Evolutionary conservation across 2,797 vertebrate species (phyloP).

Genomic region (Myripristis murdjan): DNA sequence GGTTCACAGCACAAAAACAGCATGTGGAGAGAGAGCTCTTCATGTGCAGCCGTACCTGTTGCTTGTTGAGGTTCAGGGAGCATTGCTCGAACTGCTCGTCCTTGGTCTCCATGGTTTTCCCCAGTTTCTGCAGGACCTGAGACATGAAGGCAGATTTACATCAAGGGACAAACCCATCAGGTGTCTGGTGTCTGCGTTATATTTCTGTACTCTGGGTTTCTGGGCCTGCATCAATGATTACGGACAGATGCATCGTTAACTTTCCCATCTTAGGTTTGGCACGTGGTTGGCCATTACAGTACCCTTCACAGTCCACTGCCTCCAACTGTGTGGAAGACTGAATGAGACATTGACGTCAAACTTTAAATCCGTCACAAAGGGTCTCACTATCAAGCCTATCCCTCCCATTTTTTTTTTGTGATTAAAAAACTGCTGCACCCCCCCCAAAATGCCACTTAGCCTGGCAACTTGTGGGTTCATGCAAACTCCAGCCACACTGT

Average conservation of each 20-base stretch:
- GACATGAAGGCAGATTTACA: neutral
- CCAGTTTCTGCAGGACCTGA: conserved; percentile 95
- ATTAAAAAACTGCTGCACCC: neutral
- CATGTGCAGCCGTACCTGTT: conserved; percentile 87
- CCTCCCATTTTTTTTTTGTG: neutral
- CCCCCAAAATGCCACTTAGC: neutral
- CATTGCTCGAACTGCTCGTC: conserved; percentile 95
- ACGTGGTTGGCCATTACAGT: neutral
- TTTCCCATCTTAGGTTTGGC: too few relatives aligned
- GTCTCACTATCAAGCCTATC: conserved; percentile 5
- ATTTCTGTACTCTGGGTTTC: neutral
- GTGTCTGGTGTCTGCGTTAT: too few relatives aligned
- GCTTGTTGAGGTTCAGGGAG: conserved; percentile 90
- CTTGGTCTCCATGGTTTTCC: conserved; percentile 95
- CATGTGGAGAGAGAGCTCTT: neutral
- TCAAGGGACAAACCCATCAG: too few relatives aligned
- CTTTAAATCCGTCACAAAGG: conserved; percentile 17
- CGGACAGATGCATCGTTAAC: too few relatives aligned
- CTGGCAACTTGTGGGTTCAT: neutral
- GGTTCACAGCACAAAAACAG: too few relatives aligned
- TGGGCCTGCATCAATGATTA: neutral
- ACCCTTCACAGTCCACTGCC: conserved; percentile 16
- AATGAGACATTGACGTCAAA: conserved; percentile 12
- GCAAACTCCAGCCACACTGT: neutral
- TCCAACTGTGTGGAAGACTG: conserved; percentile 8